Percentiles rank a stretch among this genome's conserved stretches.
These are phyloP conservation scores for Ichneumon xanthorius DNA, from an alignment of 2,888 invertebrate genomes.

Conservation along the genomic window DNA sequence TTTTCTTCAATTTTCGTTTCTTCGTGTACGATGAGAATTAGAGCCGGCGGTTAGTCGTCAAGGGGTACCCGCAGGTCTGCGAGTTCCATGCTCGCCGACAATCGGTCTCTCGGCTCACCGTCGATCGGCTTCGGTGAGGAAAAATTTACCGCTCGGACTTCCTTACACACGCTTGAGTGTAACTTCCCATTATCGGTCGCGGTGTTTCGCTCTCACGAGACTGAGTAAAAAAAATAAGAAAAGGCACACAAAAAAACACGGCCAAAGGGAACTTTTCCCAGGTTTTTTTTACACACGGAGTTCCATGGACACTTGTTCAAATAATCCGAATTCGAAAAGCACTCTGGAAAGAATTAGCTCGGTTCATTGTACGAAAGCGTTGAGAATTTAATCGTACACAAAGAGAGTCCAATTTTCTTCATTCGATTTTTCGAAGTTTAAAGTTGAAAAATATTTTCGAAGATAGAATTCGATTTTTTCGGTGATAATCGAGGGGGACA, in stretches of 20 bases:
- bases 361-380: constrained; percentile 30
- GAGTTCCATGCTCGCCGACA: constrained; percentile 12
- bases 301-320: constrained; percentile 52
- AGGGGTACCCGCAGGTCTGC: background rate
- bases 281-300: constrained; percentile 10
- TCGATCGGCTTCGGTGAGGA: background rate
- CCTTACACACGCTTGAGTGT: constrained; percentile 31
- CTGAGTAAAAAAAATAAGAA: background rate
- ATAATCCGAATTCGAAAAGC: constrained; percentile 34
- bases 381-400: constrained; percentile 25
- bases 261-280: constrained; percentile 26
- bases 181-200: constrained; percentile 30
- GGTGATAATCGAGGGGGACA: constrained; percentile 48
- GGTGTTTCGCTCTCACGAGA: constrained; percentile 23
- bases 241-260: background rate
- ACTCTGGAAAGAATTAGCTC: background rate
- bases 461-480: constrained; percentile 2
- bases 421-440: background rate
- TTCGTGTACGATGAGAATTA: constrained; percentile 5
- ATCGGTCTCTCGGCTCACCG: constrained; percentile 11
- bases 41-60: background rate
- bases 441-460: constrained; percentile 13
- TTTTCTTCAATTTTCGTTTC: background rate
- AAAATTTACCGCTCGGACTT: constrained; percentile 13
- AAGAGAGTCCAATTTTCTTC: background rate